phyloP scores from a whole-genome alignment of 2,113 vertebrate species.

The Xyliphius kryptos region DNA sequence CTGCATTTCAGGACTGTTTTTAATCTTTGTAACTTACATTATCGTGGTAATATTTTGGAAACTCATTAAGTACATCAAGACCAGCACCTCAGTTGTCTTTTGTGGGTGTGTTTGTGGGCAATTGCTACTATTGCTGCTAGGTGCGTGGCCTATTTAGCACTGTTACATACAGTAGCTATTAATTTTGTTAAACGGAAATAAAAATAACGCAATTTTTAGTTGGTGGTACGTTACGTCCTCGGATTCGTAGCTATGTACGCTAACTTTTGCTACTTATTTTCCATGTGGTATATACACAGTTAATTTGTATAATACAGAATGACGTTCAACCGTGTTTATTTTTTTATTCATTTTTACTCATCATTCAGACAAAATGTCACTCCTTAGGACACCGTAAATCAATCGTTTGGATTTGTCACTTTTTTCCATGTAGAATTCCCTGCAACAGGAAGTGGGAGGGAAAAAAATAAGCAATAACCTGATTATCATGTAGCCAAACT shows the following conservation, averaged over 20 bases:
- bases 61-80: no score
- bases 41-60: no score
- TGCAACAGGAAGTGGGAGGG: neutral
- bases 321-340: no score
- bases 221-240: neutral
- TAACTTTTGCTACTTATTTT: neutral
- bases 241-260: no score
- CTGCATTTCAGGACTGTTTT: neutral
- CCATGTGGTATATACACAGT: neutral
- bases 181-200: neutral
- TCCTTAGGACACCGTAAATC: neutral
- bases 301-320: no score
- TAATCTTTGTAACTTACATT: no score
- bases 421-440: neutral
- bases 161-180: neutral
- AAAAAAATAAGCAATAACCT: constrained; percentile 8
- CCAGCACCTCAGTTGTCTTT: neutral
- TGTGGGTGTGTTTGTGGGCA: neutral
- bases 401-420: no score
- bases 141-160: neutral
- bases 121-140: neutral
- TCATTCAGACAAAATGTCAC: neutral
- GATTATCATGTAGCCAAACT: constrained; percentile 1
- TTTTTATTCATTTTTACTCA: no score
- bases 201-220: neutral